A percentile compares a stretch with the other conserved stretches of the same genome.
Evolutionary conservation across 2,888 invertebrate genomes (phyloP).

Genomic region (Synanthedon formicaeformis): DNA sequence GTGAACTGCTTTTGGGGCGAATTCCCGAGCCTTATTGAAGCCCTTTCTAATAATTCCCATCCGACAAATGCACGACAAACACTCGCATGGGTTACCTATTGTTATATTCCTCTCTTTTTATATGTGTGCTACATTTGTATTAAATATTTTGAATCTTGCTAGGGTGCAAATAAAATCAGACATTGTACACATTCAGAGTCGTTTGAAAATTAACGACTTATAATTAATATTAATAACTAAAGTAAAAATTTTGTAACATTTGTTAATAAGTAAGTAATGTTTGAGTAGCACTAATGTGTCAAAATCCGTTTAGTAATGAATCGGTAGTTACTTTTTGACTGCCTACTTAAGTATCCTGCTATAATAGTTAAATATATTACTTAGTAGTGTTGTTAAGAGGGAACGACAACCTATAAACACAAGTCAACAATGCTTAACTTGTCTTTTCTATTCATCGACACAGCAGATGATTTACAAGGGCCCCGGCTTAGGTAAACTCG

Average conservation of each 20-base stretch:
- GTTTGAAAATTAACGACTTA: neutral
- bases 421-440: constrained; percentile 61
- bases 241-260: no score
- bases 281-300: no score
- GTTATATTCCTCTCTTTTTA: constrained; percentile 56
- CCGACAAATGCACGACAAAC: constrained; percentile 70
- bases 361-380: constrained; percentile 55
- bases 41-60: constrained; percentile 68
- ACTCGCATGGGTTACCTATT: constrained; percentile 64
- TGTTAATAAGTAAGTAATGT: no score
- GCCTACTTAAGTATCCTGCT: constrained; percentile 40
- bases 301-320: neutral
- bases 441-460: constrained; percentile 55
- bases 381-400: constrained; percentile 38
- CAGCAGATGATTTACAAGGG: constrained; percentile 69
- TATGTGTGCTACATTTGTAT: constrained; percentile 55
- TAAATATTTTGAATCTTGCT: constrained; percentile 7
- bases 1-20: constrained; percentile 71
- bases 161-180: constrained; percentile 43
- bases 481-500: constrained; percentile 68
- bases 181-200: constrained; percentile 15
- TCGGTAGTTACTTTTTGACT: constrained; percentile 17
- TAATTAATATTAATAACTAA: no score
- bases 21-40: constrained; percentile 68
- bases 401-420: constrained; percentile 56